phyloP scores from a whole-genome alignment of 2,113 vertebrate species.

The Gallinago media region DNA sequence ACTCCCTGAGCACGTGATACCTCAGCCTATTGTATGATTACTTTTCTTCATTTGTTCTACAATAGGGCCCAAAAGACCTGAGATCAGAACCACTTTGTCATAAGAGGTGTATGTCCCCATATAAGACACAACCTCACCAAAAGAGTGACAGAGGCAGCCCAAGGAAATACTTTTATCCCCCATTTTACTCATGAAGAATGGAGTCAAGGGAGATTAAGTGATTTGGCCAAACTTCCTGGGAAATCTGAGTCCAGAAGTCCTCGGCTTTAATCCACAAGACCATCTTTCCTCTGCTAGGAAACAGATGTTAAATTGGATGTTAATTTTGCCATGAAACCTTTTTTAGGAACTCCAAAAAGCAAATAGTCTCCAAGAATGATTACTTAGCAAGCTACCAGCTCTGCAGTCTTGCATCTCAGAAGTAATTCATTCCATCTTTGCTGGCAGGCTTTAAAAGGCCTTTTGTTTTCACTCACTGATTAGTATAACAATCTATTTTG shows the following conservation, averaged over 20 bases:
- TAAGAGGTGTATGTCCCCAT: not conserved
- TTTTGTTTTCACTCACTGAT: conserved; percentile 56
- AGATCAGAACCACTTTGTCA: not conserved
- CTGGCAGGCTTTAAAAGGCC: conserved; percentile 54
- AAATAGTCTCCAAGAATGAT: conserved; percentile 34
- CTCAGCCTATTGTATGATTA: conserved; percentile 17
- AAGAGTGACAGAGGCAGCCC: not conserved
- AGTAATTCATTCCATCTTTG: conserved; percentile 61
- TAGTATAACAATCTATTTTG: conserved; percentile 41
- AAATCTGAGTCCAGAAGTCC: conserved; percentile 35
- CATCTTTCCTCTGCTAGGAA: conserved; percentile 61
- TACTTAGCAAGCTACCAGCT: conserved; percentile 53
- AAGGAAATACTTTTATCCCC: not conserved
- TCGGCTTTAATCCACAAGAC: conserved; percentile 1
- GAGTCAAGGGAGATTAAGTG: not conserved
- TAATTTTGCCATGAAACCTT: conserved; percentile 67
- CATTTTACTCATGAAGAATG: not conserved
- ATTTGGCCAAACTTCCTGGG: not conserved
- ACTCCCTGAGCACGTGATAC: not conserved
- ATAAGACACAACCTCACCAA: not conserved
- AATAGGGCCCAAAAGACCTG: not conserved
- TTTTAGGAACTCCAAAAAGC: conserved; percentile 61
- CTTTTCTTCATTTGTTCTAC: not conserved
- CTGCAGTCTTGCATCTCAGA: conserved; percentile 18
- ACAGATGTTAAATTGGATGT: conserved; percentile 69